Evolutionary conservation across 2,113 vertebrate species (phyloP), one percentile per base, ranked within the genome.

Genomic region (Poecile atricapillus): DNA sequence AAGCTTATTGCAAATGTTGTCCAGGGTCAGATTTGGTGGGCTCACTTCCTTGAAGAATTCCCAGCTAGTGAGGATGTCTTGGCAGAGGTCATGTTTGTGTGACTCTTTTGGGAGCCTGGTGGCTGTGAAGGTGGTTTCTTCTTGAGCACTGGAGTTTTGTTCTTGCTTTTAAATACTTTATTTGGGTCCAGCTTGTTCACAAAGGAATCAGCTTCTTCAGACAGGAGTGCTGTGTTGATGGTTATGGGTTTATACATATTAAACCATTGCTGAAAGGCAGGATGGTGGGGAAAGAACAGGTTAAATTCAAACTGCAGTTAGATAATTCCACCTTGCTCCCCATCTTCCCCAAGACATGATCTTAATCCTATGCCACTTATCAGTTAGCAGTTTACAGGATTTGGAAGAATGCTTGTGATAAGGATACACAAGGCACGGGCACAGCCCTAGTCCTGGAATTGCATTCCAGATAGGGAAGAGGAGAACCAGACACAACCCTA

Each of bases 241-340:
- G 97, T 98, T 97, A 99, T 98, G 35, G 99, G 99, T 82, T 99
- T 99, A 95, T 99, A 99, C 97, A 99, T 98, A 76, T 98, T 99
- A 83, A 99, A 99, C 99, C 99, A 99, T 96, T 99, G 99, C 99
- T 99, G 98, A 68, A 91, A 89, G 85, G 87, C 30, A 93, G 50
- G 16, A 83, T 63, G 7, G 35, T 41, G 12, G 25, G 31, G 39
- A 81, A 97, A 43, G 35, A 87, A 58, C 13, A 95, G 27, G 73
- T 91, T 95, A 96, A 91, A 86, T 74, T 67, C 56, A 60, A 62
- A 35, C 33, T 53, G 24, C 33, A 58, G 20, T 67, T 37, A 68
- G 33, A 78, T 35, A 81, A 55, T 83, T 88, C n/a, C 33, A 77
- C n/a, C 12, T 20, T 60, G 35, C 41, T 89, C 20, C 52, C 35